Conservation (phyloP, 2,113 vertebrate species). For the Ursus arctos region DNA sequence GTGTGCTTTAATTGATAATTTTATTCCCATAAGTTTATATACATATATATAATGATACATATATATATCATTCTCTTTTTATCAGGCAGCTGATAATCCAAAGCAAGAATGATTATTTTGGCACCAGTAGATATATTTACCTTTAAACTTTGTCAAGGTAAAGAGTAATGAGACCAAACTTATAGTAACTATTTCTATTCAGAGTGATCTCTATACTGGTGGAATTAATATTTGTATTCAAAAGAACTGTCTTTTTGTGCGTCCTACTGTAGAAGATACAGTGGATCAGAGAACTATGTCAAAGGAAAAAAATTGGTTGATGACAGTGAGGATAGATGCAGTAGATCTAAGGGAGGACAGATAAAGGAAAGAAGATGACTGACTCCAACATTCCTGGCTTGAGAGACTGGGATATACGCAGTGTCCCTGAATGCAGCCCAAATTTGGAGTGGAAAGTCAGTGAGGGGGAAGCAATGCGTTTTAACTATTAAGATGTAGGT, state of each 20-base stretch:
- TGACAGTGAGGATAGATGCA: background rate
- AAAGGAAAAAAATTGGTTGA: background rate
- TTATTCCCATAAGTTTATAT: background rate
- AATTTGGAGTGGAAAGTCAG: background rate
- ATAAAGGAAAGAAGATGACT: background rate
- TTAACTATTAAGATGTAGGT: background rate
- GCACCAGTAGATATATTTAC: background rate
- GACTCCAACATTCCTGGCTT: conserved; percentile 13
- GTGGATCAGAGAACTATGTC: background rate
- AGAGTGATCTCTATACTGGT: background rate
- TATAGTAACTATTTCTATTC: background rate
- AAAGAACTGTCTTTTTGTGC: background rate
- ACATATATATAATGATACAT: background rate
- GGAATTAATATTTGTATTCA: background rate
- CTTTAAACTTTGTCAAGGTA: background rate
- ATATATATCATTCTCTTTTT: background rate
- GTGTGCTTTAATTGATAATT: background rate
- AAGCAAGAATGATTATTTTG: background rate
- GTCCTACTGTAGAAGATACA: background rate
- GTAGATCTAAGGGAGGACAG: background rate
- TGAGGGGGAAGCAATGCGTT: background rate
- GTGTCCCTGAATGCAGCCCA: background rate
- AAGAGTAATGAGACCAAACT: background rate
- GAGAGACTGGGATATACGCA: background rate
- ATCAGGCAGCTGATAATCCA: background rate